Base-by-base conservation (phyloP, 2,888 invertebrate genomes). In the Ariolimax columbianus region DNA sequence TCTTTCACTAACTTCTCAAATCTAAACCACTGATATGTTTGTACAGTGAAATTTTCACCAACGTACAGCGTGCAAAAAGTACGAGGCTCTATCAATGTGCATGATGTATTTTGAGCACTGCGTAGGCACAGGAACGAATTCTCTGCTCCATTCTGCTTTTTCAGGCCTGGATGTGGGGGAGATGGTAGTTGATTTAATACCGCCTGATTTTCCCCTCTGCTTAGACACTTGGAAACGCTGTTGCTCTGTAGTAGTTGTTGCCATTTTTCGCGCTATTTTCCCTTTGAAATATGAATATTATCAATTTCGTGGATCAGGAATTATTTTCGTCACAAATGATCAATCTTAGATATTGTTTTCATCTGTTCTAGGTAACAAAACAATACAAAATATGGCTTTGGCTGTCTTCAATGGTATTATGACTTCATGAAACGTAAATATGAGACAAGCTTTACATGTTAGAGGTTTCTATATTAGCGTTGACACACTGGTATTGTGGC, bases 41-140 rank as follows among this genome's bases (percentile, higher is more conserved):
- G 87, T 0, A 92, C 90, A 17, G 89, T 87, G 83, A 92, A 92
- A 84, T 91, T 90, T 73, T 91, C 89, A 43, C 91, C 91, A 23
- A 92, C 86, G 77, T 91, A 91, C 14, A 91, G 85, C 84, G 91
- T 92, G 23, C 77, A 43, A 14, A 14, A n/a, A n/a, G 33, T 43
- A 7, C 17, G 51, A 33, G 23, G 9, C 7, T 51, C 33, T 63
- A 6, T 70, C 43, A 14, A n/a, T 14, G 11, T 19, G 23, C 43
- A 23, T 47, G 43, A 9, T 40, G 72, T 70, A n/a, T 47, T 72
- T 51, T 47, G 33, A 6, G 59, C 55, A 51, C 19, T 68, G 59
- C 17, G n/a, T 30, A 36, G 23, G 14, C 55, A 40, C 51, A 40
- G 26, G 23, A 40, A 59, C 55, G 19, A n/a, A 75, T 30, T 30